A percentile compares a stretch with the other conserved stretches of the same genome.
These are phyloP conservation scores for Borostomias antarcticus DNA, from an alignment of 2,797 vertebrate genomes.

Conservation along the genomic window DNA sequence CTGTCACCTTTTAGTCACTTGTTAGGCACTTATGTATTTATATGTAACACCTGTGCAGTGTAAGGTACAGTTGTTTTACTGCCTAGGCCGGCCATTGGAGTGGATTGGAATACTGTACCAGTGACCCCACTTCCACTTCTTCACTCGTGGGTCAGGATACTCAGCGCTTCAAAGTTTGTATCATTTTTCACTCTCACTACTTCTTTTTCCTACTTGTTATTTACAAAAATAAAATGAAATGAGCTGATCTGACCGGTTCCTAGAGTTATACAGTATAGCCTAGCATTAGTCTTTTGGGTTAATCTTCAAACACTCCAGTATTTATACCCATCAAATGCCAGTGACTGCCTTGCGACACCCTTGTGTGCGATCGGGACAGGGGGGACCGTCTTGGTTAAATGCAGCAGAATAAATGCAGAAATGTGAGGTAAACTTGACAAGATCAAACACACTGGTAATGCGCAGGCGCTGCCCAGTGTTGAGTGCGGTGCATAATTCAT, in stretches of 20 bases:
- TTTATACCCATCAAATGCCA: conserved; percentile 79
- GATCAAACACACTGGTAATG: conserved; percentile 80
- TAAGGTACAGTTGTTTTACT: conserved; percentile 21
- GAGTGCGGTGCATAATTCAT: conserved; percentile 83
- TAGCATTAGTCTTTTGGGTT: conserved; percentile 78
- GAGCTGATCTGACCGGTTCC: conserved; percentile 71
- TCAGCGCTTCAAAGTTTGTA: conserved; percentile 60
- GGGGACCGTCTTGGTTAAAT: conserved; percentile 72
- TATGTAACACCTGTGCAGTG: conserved; percentile 34
- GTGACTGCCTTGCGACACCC: conserved; percentile 70
- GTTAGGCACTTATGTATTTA: not conserved
- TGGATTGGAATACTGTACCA: too few relatives aligned
- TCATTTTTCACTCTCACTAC: conserved; percentile 49
- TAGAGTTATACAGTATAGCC: conserved; percentile 63
- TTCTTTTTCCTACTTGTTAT: too few relatives aligned
- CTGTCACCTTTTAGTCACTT: not conserved
- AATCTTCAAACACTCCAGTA: conserved; percentile 80
- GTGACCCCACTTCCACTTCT: conserved; percentile 59
- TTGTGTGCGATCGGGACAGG: conserved; percentile 72
- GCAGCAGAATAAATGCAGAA: conserved; percentile 77
- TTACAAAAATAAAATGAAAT: conserved; percentile 72
- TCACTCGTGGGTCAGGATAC: conserved; percentile 46
- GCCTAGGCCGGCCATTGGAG: not conserved
- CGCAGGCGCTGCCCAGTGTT: conserved; percentile 80
- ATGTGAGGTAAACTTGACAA: conserved; percentile 79